A percentile compares a stretch with the other conserved stretches of the same genome.
phyloP scores from a whole-genome alignment of 2,888 invertebrate genomes.

The Patella pellucida region DNA sequence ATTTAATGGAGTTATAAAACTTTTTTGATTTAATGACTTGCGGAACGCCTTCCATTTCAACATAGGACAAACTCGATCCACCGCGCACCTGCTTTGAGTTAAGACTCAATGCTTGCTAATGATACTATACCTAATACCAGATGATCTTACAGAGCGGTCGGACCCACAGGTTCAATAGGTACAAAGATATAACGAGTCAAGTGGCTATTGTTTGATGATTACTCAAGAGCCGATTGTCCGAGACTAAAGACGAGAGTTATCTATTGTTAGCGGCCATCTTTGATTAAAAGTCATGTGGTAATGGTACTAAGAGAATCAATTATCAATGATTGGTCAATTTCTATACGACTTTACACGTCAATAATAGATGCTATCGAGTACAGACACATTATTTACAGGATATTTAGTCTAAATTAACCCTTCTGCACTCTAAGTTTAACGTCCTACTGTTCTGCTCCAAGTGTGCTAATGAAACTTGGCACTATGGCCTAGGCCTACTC shows the following conservation, averaged over 20 bases:
- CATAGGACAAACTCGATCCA: too few species aligned
- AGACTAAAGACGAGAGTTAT: neutral
- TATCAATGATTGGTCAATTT: neutral
- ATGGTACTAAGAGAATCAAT: neutral
- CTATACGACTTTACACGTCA: neutral
- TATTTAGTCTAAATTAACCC: too few species aligned
- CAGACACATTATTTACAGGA: neutral
- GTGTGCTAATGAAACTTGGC: too few species aligned
- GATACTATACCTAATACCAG: too few species aligned
- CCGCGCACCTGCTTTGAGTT: too few species aligned
- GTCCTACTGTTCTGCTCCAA: too few species aligned
- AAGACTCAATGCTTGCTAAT: too few species aligned
- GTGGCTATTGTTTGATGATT: conserved; percentile 9
- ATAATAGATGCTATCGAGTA: neutral
- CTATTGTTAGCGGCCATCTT: conserved; percentile 8
- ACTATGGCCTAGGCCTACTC: too few species aligned
- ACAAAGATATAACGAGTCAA: neutral
- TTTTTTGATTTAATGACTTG: too few species aligned
- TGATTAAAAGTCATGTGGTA: neutral
- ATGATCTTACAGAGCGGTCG: neutral
- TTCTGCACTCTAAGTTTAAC: too few species aligned
- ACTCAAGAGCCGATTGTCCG: conserved; percentile 6
- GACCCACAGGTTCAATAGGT: neutral
- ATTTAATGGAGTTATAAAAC: too few species aligned
- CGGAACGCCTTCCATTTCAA: too few species aligned